Evolutionary conservation across 92 coral and sea anemone genomes (phyloP), one percentile per base, ranked within the genome.

Genomic region (Phymanthus crucifer): DNA sequence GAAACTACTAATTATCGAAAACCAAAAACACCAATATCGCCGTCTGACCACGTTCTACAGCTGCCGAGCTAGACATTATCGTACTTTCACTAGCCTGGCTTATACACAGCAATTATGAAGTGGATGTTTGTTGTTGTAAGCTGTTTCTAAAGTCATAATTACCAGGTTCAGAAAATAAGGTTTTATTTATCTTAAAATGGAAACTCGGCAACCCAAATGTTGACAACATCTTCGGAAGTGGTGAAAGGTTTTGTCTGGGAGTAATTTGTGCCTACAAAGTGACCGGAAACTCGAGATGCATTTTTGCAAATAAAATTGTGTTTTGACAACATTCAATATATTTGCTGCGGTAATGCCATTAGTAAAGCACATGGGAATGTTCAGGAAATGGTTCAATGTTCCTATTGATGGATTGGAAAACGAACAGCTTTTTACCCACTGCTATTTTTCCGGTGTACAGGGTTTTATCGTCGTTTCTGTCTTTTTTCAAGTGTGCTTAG

Each of bases 241-340:
- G 6, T 68, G 83, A 79, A 12, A 79, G 83, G 43, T 79, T 26
- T 32, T 19, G 83, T 79, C 83, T 79, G 83, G 66, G 40, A 24
- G 32, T 31, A 67, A 65, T 70, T 35, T 70, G n/a, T n/a, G 26
- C 74, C 50, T 70, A 70, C 46, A 70, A 79, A 79, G 40, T 29
- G 74, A 67, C 75, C 83, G 83, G 83, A 79, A 79, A 56, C 74
- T 65, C 13, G 23, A 58, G 21, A 58, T 67, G 40, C 82, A 35
- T 58, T 78, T 78, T 78, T 67, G 67, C 66, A 32, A 77, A 77
- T 32, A 58, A 61, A 64, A 64, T 64, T n/a, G 23, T 64, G 40
- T 61, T 31, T n/a, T 47, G 26, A 71, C 52, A 71, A 36, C 26
- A 27, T 37, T 74, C 33, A 48, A 36, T 36, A 45, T 34, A 23